Base-by-base conservation (phyloP, 2,888 invertebrate species). In the Campaea margaritaria region DNA sequence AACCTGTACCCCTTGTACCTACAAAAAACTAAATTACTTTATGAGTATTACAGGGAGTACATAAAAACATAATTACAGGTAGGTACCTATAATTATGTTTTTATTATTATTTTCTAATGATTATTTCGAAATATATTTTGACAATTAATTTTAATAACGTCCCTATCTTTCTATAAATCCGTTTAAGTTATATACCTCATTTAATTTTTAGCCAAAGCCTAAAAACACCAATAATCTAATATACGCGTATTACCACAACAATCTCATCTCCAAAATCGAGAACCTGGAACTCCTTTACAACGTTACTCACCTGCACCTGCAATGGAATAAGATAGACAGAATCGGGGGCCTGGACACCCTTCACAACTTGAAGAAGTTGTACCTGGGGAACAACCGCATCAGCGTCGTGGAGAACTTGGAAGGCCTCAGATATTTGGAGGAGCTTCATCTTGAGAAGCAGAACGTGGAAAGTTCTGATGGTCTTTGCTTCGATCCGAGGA, bases 211-310 rank as follows among this genome's bases (percentile, higher is more conserved):
- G 93, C 86, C 89, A 0, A 79, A 81, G 38, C 79, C 86, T 0
- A 90, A 87, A 55, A 75, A 81, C 51, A 75, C 87, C 9, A 85
- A 70, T n/a, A 78, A 93, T 49, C 69, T 96, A 43, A 91, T 93
- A 15, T 93, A 95, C 67, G 91, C 96, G 14, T 98, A 96, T 86
- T 93, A 96, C 41, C 98, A 97, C 77, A 96, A 96, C 75, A 99
- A 98, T 81, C 94, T 94, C 70, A 95, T 99, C 67, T 84, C 93
- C 0, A 94, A 94, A 79, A 94, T 98, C 16, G 94, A 96, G 79
- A 96, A 96, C 73, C 78, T 98, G 8, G 91, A 95, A 48, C 82
- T 89, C 21, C 88, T 97, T 3, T 89, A 84, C 47, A 95, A 95
- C 69, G 83, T 97, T 42, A 95, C 95, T 0, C 94, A 96, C 69